Evolutionary conservation across 2,113 vertebrate genomes (phyloP).

Genomic region (Alectura lathami): DNA sequence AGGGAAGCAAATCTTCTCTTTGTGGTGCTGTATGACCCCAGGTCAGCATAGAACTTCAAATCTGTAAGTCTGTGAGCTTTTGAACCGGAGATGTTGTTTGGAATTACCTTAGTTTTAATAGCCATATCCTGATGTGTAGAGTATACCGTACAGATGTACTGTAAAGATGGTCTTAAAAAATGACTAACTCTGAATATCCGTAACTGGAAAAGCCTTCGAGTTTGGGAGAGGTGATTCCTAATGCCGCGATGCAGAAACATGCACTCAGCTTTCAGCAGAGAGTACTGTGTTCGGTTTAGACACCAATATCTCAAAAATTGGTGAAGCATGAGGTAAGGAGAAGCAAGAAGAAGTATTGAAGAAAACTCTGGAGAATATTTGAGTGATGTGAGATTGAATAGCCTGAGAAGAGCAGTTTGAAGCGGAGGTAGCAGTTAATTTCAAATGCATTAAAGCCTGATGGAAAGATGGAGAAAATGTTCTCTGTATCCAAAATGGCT

Average conservation of each 20-base stretch:
- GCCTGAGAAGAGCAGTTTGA: neutral
- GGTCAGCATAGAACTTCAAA: neutral
- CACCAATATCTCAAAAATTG: neutral
- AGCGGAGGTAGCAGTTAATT: neutral
- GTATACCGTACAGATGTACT: neutral
- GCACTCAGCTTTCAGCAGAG: neutral
- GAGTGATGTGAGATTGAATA: neutral
- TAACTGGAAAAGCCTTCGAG: neutral
- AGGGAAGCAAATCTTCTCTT: neutral
- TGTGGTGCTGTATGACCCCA: fast-evolving
- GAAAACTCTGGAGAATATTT: neutral
- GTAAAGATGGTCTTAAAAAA: neutral
- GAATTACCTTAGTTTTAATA: neutral
- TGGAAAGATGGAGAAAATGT: neutral
- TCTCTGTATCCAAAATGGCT: neutral
- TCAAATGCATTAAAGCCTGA: neutral
- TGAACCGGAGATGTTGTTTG: neutral
- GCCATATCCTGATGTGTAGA: neutral
- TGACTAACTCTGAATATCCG: neutral
- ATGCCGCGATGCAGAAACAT: neutral
- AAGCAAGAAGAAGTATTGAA: neutral
- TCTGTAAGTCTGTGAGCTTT: neutral
- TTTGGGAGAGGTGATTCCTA: neutral
- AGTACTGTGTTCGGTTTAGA: neutral
- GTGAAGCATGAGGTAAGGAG: neutral